Evolutionary conservation across 2,888 invertebrate genomes (phyloP).

Genomic region (Pegoplata infirma): DNA sequence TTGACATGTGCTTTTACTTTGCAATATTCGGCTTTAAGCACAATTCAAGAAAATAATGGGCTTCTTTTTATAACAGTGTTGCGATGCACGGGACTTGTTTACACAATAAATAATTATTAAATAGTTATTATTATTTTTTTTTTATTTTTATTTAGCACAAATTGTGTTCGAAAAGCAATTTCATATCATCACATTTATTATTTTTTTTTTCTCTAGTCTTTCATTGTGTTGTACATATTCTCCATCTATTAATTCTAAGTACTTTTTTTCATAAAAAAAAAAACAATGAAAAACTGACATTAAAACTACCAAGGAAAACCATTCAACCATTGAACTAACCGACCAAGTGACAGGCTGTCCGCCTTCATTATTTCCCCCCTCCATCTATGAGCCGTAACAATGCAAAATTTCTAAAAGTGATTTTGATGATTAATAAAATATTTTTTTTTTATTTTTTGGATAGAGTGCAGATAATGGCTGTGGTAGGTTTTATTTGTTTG

Average conservation of each 20-base stretch:
- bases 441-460: background rate
- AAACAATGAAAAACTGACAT: slow-evolving; percentile 15
- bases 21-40: too few species aligned
- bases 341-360: slow-evolving; percentile 26
- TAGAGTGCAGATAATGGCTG: slow-evolving; percentile 46
- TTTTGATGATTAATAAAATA: slow-evolving; percentile 60
- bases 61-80: too few species aligned
- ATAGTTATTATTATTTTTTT: background rate
- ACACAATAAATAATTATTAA: too few species aligned
- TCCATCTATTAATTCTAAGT: background rate
- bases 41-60: too few species aligned
- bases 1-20: too few species aligned
- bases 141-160: background rate
- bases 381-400: slow-evolving; percentile 4
- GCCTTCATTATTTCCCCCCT: slow-evolving; percentile 4
- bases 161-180: background rate
- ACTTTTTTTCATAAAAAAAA: too few species aligned
- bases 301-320: slow-evolving; percentile 21
- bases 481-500: slow-evolving; percentile 6
- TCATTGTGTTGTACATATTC: too few species aligned
- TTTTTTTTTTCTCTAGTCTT: too few species aligned
- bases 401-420: slow-evolving; percentile 33
- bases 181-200: background rate
- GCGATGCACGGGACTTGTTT: too few species aligned
- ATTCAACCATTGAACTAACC: slow-evolving; percentile 13